Evolutionary conservation across 2,888 invertebrate species (phyloP).

Genomic region (Scaptomyza polygonia): DNA sequence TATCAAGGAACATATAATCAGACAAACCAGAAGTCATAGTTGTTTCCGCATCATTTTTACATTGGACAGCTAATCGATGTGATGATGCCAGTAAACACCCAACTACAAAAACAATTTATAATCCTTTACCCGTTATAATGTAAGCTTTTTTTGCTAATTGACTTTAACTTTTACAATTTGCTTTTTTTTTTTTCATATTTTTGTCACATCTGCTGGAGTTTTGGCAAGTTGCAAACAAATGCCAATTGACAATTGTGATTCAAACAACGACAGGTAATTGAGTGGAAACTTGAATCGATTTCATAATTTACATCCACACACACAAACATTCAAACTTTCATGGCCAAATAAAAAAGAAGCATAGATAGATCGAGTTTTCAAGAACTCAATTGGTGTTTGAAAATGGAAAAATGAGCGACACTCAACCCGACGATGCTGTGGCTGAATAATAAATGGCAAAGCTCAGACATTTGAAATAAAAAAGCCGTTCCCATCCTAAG

Average conservation of each 20-base stretch:
- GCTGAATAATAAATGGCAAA: slow-evolving; percentile 15
- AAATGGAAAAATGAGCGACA: slow-evolving; percentile 1
- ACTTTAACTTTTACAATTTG: background rate
- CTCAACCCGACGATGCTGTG: slow-evolving; percentile 9
- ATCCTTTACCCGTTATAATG: slow-evolving; percentile 11
- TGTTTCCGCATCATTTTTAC: too few species aligned
- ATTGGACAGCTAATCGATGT: background rate
- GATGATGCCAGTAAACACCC: background rate
- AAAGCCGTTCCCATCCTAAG: background rate
- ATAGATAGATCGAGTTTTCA: slow-evolving; percentile 15
- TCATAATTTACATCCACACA: slow-evolving; percentile 77
- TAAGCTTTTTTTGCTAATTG: slow-evolving; percentile 1
- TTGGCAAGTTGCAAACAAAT: slow-evolving; percentile 13
- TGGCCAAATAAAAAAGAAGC: slow-evolving; percentile 5
- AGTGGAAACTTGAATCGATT: slow-evolving; percentile 84
- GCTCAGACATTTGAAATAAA: slow-evolving; percentile 17
- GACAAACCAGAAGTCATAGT: too few species aligned
- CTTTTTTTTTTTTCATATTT: background rate
- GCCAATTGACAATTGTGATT: slow-evolving; percentile 23
- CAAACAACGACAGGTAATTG: slow-evolving; percentile 82
- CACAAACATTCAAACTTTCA: slow-evolving; percentile 17
- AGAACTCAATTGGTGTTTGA: slow-evolving; percentile 24
- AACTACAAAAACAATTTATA: background rate
- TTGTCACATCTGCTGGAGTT: background rate
- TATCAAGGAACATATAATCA: too few species aligned